Percentiles rank a stretch among this genome's conserved stretches.
Conservation (phyloP, 2,113 vertebrate species). For the Hippocampus abdominalis region DNA sequence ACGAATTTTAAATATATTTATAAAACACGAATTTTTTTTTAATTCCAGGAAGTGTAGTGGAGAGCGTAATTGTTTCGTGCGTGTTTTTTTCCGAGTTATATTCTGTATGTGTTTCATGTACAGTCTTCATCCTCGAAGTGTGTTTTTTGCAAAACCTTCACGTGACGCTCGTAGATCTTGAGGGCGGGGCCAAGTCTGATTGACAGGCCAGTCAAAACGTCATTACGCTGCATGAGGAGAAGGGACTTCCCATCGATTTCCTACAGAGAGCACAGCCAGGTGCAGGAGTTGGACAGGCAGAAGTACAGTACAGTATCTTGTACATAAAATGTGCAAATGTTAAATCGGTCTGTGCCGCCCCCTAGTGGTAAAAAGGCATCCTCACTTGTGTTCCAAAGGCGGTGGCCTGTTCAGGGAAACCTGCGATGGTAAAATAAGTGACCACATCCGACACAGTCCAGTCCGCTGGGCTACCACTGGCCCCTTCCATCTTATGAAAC, state of each 20-base stretch:
- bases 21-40: too few relatives aligned
- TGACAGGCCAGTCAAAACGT: conserved; percentile 83
- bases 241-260: conserved; percentile 88
- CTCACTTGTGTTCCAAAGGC: conserved; percentile 84
- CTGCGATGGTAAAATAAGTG: conserved; percentile 80
- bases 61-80: conserved; percentile 12
- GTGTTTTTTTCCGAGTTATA: conserved; percentile 19
- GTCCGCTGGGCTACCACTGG: conserved; percentile 69
- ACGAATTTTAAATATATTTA: too few relatives aligned
- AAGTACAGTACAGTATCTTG: conserved; percentile 5
- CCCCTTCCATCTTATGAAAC: conserved; percentile 71
- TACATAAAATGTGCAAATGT: background rate
- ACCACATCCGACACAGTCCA: conserved; percentile 86
- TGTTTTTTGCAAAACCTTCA: conserved; percentile 83
- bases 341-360: conserved; percentile 9
- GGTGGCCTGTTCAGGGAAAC: conserved; percentile 82
- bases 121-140: conserved; percentile 83
- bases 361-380: conserved; percentile 33
- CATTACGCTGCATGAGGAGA: conserved; percentile 85
- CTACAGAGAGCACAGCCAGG: conserved; percentile 58
- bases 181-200: conserved; percentile 85
- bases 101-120: conserved; percentile 10
- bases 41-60: background rate
- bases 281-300: background rate
- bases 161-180: conserved; percentile 86